phyloP scores from a whole-genome alignment of 1,140 invertebrate species.

The Catajapyx aquilonaris region DNA sequence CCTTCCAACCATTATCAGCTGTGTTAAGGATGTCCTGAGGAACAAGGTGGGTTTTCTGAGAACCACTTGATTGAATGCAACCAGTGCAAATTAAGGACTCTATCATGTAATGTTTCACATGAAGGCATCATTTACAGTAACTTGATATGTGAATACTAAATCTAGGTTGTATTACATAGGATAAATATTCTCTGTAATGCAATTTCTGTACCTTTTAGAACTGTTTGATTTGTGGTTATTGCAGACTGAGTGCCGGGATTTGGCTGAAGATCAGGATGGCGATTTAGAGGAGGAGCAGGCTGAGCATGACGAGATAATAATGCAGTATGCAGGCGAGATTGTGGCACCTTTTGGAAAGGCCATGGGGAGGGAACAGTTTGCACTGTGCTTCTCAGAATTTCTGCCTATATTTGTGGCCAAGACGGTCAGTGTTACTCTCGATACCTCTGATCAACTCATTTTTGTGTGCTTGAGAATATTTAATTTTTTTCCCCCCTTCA shows the following conservation, averaged over 20 bases:
- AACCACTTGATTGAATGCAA: no score
- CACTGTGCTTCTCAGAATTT: slow-evolving; percentile 36
- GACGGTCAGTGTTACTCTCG: slow-evolving; percentile 33
- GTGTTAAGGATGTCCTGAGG: slow-evolving; percentile 39
- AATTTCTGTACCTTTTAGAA: slow-evolving; percentile 3
- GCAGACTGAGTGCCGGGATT: slow-evolving; percentile 40
- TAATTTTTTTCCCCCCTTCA: not conserved
- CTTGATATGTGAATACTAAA: no score
- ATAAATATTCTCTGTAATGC: no score
- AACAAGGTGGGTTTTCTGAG: slow-evolving; percentile 25
- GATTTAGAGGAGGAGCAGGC: slow-evolving; percentile 37
- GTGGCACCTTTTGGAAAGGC: slow-evolving; percentile 46
- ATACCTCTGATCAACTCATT: slow-evolving; percentile 1
- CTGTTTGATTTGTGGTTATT: slow-evolving; percentile 7
- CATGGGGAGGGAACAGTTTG: slow-evolving; percentile 37
- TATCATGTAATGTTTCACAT: no score
- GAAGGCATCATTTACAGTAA: no score
- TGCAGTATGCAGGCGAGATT: slow-evolving; percentile 52
- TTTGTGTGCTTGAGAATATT: slow-evolving; percentile 5
- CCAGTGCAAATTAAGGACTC: no score
- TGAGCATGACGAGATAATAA: slow-evolving; percentile 46
- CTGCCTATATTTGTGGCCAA: slow-evolving; percentile 35
- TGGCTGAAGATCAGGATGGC: slow-evolving; percentile 34
- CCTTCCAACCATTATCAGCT: slow-evolving; percentile 40
- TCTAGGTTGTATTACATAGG: no score